Evolutionary conservation across 2,888 invertebrate genomes (phyloP).

Genomic region (Lasioglossum vierecki): DNA sequence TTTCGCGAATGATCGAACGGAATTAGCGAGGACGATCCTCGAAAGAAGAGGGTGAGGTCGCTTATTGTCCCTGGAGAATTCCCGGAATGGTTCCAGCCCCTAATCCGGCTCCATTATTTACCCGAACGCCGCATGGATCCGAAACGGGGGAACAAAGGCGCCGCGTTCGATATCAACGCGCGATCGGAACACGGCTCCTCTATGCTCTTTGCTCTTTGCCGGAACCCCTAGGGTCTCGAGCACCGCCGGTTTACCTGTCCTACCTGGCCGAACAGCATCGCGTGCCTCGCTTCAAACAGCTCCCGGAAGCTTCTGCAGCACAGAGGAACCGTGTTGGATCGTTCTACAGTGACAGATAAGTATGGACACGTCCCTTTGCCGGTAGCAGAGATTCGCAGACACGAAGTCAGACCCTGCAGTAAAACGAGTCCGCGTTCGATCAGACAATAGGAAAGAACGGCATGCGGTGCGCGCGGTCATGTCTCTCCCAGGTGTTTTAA

Average conservation of each 20-base stretch:
- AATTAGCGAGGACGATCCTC: background rate
- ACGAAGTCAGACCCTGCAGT: too few species aligned
- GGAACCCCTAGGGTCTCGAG: background rate
- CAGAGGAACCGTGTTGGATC: background rate
- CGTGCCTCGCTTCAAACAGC: constrained; percentile 24
- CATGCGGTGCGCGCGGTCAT: too few species aligned
- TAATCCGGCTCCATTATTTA: constrained; percentile 21
- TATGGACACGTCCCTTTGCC: too few species aligned
- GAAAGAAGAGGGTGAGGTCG: background rate
- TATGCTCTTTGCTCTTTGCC: constrained; percentile 7
- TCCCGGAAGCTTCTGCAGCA: background rate
- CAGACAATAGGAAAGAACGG: too few species aligned
- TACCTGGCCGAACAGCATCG: background rate
- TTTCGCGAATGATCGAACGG: background rate
- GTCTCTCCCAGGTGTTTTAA: too few species aligned
- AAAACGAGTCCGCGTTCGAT: too few species aligned
- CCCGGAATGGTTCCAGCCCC: background rate
- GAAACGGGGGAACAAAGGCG: constrained; percentile 30
- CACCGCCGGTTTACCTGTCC: constrained; percentile 11
- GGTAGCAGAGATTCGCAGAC: too few species aligned
- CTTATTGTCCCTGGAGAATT: background rate
- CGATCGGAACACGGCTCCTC: constrained; percentile 33
- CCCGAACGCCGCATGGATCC: background rate
- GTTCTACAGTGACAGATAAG: background rate
- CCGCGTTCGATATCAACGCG: constrained; percentile 13